A percentile compares a stretch with the other conserved stretches of the same genome.
Conservation (phyloP, 37 sponge, comb jelly and placozoan genomes). For the Mnemiopsis leidyi region DNA sequence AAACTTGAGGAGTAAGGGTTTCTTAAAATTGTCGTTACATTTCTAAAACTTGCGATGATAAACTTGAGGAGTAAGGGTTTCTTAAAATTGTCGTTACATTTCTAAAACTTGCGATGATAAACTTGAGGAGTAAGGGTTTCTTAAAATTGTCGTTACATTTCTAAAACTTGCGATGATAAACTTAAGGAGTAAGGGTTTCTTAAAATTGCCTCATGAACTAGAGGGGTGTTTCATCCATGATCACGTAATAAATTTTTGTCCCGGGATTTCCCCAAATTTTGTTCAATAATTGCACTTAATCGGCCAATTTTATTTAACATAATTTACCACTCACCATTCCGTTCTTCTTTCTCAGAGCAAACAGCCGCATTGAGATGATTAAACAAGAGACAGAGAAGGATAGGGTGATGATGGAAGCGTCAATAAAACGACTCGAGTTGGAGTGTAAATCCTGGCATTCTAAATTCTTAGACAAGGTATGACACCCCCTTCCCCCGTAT, state of each 20-base stretch:
- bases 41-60: background rate
- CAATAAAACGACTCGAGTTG: conserved; percentile 39
- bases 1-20: background rate
- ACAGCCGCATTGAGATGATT: background rate
- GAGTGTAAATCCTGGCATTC: conserved; percentile 49
- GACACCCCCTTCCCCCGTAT: too few species aligned
- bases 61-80: background rate
- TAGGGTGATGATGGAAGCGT: conserved; percentile 50
- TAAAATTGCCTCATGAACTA: too few species aligned
- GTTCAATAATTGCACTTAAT: too few species aligned
- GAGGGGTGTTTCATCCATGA: too few species aligned
- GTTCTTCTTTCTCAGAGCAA: conserved; percentile 41
- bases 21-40: background rate
- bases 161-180: background rate
- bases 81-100: background rate
- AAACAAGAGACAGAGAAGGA: background rate
- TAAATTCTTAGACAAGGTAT: conserved; percentile 59
- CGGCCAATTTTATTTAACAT: background rate
- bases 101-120: background rate
- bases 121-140: background rate
- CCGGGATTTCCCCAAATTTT: too few species aligned
- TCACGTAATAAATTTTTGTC: too few species aligned
- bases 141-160: background rate
- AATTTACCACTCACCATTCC: background rate
- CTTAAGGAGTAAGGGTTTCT: too few species aligned